These are phyloP conservation scores for Diadumene lineata DNA, from an alignment of 92 coral and sea anemone genomes.

Conservation along the genomic window DNA sequence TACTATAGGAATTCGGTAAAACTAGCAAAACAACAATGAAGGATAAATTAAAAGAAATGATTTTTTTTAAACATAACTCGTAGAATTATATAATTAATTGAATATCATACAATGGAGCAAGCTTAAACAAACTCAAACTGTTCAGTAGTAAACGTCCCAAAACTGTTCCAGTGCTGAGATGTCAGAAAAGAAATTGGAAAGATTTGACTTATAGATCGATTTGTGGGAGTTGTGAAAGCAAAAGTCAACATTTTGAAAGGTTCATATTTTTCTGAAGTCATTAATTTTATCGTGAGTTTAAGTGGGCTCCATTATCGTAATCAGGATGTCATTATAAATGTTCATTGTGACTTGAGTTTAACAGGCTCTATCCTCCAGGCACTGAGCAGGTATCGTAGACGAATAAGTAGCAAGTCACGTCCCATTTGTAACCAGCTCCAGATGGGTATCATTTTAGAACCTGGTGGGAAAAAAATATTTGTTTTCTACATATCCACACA, in stretches of 20 bases:
- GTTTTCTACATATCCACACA: neutral
- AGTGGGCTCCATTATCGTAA: neutral
- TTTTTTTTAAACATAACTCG: neutral
- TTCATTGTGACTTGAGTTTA: slow-evolving; percentile 60
- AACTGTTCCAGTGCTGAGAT: too few relatives aligned
- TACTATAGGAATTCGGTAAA: neutral
- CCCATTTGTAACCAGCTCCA: slow-evolving; percentile 99
- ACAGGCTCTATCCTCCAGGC: slow-evolving; percentile 96
- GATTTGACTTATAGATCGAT: neutral
- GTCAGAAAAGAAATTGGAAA: too few relatives aligned
- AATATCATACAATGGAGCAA: too few relatives aligned
- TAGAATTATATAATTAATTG: too few relatives aligned
- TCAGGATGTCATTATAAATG: neutral
- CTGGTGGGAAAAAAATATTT: slow-evolving; percentile 20
- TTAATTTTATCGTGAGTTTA: too few relatives aligned
- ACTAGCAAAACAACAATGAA: slow-evolving; percentile 3
- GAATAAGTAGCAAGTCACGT: slow-evolving; percentile 84
- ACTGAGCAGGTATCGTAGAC: slow-evolving; percentile 78
- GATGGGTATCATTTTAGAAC: slow-evolving; percentile 94
- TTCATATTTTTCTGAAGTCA: too few relatives aligned
- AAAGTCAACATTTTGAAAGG: too few relatives aligned
- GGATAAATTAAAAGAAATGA: slow-evolving; percentile 11
- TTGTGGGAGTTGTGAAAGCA: neutral
- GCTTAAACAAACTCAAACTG: too few relatives aligned
- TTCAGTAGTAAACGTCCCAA: too few relatives aligned